A percentile compares a stretch with the other conserved stretches of the same genome.
Conservation (phyloP, 2,797 vertebrate species). For the Hypotaenidia philippensis region DNA sequence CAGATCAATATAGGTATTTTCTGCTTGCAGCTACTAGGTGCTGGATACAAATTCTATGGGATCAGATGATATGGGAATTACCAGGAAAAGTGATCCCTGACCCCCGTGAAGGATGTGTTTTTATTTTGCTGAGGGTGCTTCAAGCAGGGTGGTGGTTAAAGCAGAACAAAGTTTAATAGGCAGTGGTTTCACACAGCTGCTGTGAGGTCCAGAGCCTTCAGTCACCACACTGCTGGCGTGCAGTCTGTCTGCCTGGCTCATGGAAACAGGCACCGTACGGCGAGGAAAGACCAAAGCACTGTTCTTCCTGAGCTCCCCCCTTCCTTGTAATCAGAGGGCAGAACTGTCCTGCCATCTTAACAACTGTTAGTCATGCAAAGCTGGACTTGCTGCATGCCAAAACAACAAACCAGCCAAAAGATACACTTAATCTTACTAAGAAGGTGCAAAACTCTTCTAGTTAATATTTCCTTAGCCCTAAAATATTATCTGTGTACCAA, state of each 20-base stretch:
- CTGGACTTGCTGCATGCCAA: background rate
- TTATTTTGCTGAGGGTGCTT: background rate
- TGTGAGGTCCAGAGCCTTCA: background rate
- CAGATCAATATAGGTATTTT: background rate
- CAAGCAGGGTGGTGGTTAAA: background rate
- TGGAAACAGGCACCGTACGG: background rate
- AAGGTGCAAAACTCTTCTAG: background rate
- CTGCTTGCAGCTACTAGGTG: background rate
- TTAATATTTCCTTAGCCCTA: background rate
- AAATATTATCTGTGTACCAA: background rate
- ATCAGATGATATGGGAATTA: background rate
- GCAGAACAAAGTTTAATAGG: background rate
- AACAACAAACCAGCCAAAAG: conserved; percentile 16
- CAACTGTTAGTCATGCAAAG: background rate
- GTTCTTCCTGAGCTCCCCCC: background rate
- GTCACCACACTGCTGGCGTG: background rate
- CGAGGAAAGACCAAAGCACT: background rate
- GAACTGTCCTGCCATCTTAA: background rate
- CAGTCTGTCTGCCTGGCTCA: background rate
- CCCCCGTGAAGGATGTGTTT: background rate
- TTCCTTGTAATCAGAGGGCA: background rate
- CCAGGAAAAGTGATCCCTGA: background rate
- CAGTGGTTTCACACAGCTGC: background rate
- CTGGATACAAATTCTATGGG: background rate
- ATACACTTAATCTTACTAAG: background rate